These are phyloP conservation scores for Pygathrix nemaeus DNA, from an alignment of 2,113 vertebrate genomes.

Conservation along the genomic window DNA sequence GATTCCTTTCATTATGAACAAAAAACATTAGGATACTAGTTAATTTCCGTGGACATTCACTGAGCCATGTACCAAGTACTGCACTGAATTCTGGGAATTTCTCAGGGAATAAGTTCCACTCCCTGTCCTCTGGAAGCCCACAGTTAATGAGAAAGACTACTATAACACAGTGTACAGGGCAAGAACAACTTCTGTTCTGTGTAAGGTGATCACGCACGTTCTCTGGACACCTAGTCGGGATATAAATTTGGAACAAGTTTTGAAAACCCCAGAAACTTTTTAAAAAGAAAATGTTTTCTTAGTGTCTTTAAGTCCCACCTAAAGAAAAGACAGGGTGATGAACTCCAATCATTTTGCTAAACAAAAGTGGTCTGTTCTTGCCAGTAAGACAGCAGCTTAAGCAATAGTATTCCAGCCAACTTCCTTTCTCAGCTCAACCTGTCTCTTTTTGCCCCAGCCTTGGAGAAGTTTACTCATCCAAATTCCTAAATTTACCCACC, in stretches of 20 bases:
- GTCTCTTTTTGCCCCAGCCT: not conserved
- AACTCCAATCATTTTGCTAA: not conserved
- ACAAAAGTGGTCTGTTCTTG: slow-evolving; percentile 20
- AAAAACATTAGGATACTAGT: not conserved
- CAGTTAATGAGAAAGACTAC: too few species aligned
- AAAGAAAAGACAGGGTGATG: slow-evolving; percentile 27
- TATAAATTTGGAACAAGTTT: slow-evolving; percentile 29
- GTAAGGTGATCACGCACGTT: not conserved
- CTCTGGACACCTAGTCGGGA: not conserved
- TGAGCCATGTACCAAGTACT: not conserved
- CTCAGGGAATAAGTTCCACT: not conserved
- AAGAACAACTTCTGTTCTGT: not conserved
- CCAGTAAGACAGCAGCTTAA: not conserved
- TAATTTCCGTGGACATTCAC: not conserved
- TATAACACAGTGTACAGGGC: not conserved
- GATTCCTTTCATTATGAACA: not conserved
- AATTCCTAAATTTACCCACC: not conserved
- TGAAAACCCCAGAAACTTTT: not conserved
- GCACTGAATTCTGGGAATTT: not conserved
- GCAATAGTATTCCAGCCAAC: not conserved
- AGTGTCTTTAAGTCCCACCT: not conserved
- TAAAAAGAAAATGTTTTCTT: not conserved
- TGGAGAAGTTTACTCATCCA: not conserved
- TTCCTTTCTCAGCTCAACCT: not conserved
- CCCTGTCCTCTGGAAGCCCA: not conserved